Conservation (phyloP, 2,888 invertebrate species). For the Epiblema foenella region DNA sequence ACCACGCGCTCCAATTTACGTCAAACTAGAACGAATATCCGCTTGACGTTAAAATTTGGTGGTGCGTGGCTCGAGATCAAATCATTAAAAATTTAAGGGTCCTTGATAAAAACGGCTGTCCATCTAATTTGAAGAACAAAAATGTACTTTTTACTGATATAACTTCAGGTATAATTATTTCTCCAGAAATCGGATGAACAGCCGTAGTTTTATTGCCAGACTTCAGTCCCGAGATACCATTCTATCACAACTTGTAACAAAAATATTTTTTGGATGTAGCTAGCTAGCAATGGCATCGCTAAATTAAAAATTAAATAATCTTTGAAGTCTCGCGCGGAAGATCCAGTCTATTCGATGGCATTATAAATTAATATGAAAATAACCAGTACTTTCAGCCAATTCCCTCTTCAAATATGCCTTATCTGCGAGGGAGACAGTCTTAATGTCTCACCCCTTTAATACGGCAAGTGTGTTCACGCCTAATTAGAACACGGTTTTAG, state of each 20-base stretch:
- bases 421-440: background rate
- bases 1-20: slow-evolving; percentile 58
- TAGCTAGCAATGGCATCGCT: slow-evolving; percentile 61
- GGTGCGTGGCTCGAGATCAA: slow-evolving; percentile 74
- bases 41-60: slow-evolving; percentile 45
- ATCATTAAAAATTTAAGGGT: slow-evolving; percentile 45
- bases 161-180: slow-evolving; percentile 6
- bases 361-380: slow-evolving; percentile 12
- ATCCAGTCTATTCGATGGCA: slow-evolving; percentile 29
- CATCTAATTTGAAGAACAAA: slow-evolving; percentile 10
- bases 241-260: slow-evolving; percentile 63
- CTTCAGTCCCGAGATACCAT: slow-evolving; percentile 50
- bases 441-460: background rate
- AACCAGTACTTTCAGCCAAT: background rate
- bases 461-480: too few species aligned
- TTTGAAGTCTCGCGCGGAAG: slow-evolving; percentile 42
- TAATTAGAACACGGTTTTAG: background rate
- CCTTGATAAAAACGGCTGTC: slow-evolving; percentile 20
- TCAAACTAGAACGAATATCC: slow-evolving; percentile 46
- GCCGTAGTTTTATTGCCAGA: slow-evolving; percentile 15
- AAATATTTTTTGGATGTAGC: slow-evolving; percentile 58
- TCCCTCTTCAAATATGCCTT: background rate
- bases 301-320: slow-evolving; percentile 44
- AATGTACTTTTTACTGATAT: slow-evolving; percentile 22
- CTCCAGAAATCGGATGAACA: slow-evolving; percentile 18